A percentile compares a stretch with the other conserved stretches of the same genome.
These are phyloP conservation scores for Scaptomyza flava DNA, from an alignment of 2,888 invertebrate species.

Conservation along the genomic window DNA sequence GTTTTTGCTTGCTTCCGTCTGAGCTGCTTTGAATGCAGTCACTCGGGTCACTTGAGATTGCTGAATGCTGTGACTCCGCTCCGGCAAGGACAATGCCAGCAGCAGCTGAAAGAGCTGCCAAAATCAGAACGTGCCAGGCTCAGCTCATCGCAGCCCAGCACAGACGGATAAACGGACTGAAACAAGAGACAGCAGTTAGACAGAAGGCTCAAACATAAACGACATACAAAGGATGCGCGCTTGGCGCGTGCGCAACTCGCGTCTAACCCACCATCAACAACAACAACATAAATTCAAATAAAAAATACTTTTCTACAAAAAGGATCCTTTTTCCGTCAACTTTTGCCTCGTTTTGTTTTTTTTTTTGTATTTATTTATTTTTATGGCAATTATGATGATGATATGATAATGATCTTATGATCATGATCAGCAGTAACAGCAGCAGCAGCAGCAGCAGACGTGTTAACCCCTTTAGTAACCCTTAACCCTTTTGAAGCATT, in stretches of 20 bases:
- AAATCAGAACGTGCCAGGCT: constrained; percentile 62
- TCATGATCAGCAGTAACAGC: constrained; percentile 10
- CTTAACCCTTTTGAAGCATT: constrained; percentile 13
- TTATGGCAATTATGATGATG: constrained; percentile 5
- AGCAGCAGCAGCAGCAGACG: constrained; percentile 7
- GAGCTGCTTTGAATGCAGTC: constrained; percentile 71
- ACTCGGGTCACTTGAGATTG: constrained; percentile 60
- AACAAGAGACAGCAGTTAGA: neutral
- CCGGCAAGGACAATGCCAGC: constrained; percentile 52
- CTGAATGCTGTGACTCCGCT: constrained; percentile 24
- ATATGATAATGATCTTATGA: constrained; percentile 40
- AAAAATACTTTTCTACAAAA: neutral
- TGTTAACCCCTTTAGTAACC: constrained; percentile 8
- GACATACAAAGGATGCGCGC: constrained; percentile 21
- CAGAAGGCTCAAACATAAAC: neutral
- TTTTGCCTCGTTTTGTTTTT: constrained; percentile 73
- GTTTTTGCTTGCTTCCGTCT: constrained; percentile 50
- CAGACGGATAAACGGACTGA: neutral
- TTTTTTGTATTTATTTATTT: constrained; percentile 17
- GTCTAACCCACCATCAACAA: constrained; percentile 23
- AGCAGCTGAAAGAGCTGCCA: constrained; percentile 49
- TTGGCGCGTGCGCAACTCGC: constrained; percentile 70
- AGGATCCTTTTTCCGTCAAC: constrained; percentile 61
- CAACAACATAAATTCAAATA: constrained; percentile 2
- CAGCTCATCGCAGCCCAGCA: constrained; percentile 11